Base-by-base conservation (phyloP, 2,888 invertebrate genomes). In the Cenopis cana region DNA sequence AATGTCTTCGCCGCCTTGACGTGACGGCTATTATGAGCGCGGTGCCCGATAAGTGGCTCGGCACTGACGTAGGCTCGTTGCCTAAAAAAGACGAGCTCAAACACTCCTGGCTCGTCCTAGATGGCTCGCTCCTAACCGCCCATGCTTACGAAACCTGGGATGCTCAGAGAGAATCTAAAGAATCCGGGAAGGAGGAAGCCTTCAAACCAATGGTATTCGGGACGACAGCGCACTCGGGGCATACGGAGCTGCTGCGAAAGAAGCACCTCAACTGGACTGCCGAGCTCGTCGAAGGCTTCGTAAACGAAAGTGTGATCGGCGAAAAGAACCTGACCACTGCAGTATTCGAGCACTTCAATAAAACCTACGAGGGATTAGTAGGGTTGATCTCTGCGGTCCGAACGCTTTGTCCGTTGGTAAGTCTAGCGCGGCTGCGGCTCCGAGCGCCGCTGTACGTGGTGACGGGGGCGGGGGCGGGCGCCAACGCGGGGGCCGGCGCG, bases 301-400 rank as follows among this genome's bases (percentile, higher is more conserved):
- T 97, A 3, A 94, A 94, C 68, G 94, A 94, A 18, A 96, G 96
- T 20, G 86, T 95, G 57, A 88, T 97, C 24, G 96, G 96, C 0
- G 93, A 95, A 33, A 90, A 94, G 72, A 95, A 95, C 71, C 82
- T 96, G 46, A 94, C 95, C 0, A 94, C 95, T 1, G 94, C 95
- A 74, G 94, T 95, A 14, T 94, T 96, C n/a, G 85, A 89, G 41
- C 93, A 95, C 74, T 97, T 97, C 82, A 96, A 96, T 74, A 91
- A 95, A 68, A 96, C 95, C 0, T 95, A 96, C 92, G 91, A 94
- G 71, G 96, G 96, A 36, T 88, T 97, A 56, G 95, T 95, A 17
- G 92, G 95, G 62, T 94, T 97, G 94, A 96, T 97, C 33, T 96
- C 97, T 0, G 96, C 97, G 76, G 95, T 97, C 29, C 95, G 97